phyloP scores from a whole-genome alignment of 2,888 invertebrate species.

The Lycocerus yunnanus region DNA sequence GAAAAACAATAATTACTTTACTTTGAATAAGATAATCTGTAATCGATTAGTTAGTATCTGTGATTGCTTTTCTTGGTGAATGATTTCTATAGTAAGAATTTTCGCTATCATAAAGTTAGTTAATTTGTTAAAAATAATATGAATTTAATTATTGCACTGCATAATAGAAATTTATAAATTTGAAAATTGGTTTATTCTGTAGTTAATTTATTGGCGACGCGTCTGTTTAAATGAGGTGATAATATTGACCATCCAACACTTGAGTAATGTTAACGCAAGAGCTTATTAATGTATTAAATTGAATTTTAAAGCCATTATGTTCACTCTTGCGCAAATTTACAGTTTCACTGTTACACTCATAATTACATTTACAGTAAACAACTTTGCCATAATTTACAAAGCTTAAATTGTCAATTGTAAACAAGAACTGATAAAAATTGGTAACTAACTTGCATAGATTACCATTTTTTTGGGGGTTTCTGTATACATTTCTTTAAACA shows the following conservation, averaged over 20 bases:
- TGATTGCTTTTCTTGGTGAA: too few relatives aligned
- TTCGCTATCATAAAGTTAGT: too few relatives aligned
- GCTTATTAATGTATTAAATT: constrained; percentile 16
- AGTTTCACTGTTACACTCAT: constrained; percentile 10
- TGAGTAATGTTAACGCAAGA: constrained; percentile 7
- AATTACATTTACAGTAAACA: constrained; percentile 17
- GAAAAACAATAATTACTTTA: too few relatives aligned
- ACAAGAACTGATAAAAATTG: background rate
- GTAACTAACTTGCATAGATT: background rate
- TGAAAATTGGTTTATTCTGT: background rate
- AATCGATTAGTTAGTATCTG: too few relatives aligned
- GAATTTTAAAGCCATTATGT: constrained; percentile 17
- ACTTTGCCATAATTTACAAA: constrained; percentile 13
- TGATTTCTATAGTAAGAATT: too few relatives aligned
- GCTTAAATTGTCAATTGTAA: background rate
- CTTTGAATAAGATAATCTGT: too few relatives aligned
- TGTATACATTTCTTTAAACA: background rate
- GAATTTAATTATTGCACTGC: background rate
- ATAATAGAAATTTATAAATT: background rate
- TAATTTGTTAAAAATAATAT: too few relatives aligned
- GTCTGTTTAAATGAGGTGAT: background rate
- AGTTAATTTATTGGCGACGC: background rate
- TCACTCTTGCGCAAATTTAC: constrained; percentile 16
- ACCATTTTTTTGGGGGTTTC: background rate
- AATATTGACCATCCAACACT: background rate